Evolutionary conservation across 1,140 invertebrate species (phyloP), one percentile per base, ranked within the genome.

Genomic region (Steinernema khuongi): DNA sequence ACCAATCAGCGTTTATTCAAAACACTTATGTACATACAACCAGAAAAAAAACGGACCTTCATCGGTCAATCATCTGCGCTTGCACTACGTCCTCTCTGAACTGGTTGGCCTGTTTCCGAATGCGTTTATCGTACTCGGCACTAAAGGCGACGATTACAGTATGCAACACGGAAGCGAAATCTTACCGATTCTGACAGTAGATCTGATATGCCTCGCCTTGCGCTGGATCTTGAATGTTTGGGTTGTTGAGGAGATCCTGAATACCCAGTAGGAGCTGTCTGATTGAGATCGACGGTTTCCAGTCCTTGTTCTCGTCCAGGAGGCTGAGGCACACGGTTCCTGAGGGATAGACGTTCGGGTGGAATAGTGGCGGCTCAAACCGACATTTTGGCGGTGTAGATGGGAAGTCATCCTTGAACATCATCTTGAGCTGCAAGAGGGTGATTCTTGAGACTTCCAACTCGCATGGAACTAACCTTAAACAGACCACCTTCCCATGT

Each of bases 331-430:
- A 99, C 0, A 99, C 96, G n/a, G 96, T 97, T 31, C 91, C 91
- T 30, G 96, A 99, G 33, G 97, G 97, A 85, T 99, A 99, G 0
- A 99, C 96, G 88, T 99, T 99, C 0, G 97, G 97, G 86, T 99
- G 97, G 86, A 99, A 99, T 0, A 99, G 88, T 19, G 96, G 95
- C 43, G 97, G 97, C 85, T 99, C 96, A 88, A 99, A 99, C 89
- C 98, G 98, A 80, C 96, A 99, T 88, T 99, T 99, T 76, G 97
- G 97, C 50, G 97, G 96, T 82, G 94, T 96, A 29, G 94, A 96
- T n/a, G 97, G 97, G 86, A 98, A 99, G 85, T 99, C 97, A 86
- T 99, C 96, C 88, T 98, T 99, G 88, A 99, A 99, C 77, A 97
- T 92, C 96, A 99, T 99, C 36, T 94, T 89, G 32, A 99, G 86